Conservation (phyloP, 2,797 vertebrate species). For the Perodicticus potto region DNA sequence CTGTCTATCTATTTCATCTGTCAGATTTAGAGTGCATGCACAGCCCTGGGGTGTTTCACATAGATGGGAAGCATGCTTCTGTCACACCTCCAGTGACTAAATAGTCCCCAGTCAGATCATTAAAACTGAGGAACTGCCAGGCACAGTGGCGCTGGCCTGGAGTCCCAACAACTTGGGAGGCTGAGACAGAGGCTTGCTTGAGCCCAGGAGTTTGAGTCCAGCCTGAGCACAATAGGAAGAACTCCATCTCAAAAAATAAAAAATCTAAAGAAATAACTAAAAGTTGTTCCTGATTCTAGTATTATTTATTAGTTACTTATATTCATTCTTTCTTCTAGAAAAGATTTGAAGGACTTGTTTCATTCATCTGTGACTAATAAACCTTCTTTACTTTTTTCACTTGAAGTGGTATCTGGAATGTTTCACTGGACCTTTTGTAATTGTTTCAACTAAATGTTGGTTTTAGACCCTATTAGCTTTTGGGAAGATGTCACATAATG, state of each 20-base stretch:
- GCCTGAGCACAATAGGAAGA: background rate
- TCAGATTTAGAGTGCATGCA: background rate
- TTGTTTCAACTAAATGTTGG: conserved; percentile 16
- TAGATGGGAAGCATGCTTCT: background rate
- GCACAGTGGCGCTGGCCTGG: background rate
- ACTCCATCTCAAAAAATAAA: background rate
- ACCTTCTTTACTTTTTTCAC: background rate
- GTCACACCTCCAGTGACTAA: background rate
- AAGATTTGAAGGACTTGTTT: background rate
- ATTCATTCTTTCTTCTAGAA: background rate
- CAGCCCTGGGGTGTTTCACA: background rate
- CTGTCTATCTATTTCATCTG: no score
- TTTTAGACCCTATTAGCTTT: background rate
- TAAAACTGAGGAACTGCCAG: background rate
- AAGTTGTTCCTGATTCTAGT: background rate
- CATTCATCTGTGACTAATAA: conserved; percentile 3
- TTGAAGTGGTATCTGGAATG: background rate
- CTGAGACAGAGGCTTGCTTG: background rate
- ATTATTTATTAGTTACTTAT: background rate
- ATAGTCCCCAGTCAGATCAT: background rate
- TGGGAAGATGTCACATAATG: background rate
- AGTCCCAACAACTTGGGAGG: background rate
- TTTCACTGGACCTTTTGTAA: background rate
- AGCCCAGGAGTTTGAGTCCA: background rate
- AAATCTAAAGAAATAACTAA: background rate